These are phyloP conservation scores for Standfussiana lucernea DNA, from an alignment of 2,888 invertebrate genomes.

Conservation along the genomic window DNA sequence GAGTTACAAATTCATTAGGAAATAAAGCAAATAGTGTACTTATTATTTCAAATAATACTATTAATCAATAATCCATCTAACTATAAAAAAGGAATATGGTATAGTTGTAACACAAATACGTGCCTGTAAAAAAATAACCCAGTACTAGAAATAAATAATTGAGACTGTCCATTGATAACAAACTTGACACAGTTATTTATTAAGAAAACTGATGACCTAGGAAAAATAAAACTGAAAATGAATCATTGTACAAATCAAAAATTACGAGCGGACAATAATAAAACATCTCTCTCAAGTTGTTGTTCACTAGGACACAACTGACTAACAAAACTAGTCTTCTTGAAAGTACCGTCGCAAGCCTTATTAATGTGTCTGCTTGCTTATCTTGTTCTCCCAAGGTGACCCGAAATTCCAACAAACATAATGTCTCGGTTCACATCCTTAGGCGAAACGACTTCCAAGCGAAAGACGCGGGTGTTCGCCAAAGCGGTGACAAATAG, in stretches of 20 bases:
- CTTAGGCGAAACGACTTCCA: not conserved
- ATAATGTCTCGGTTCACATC: not conserved
- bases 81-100: not conserved
- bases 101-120: not conserved
- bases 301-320: not conserved
- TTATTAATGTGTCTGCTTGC: constrained; percentile 38
- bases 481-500: not conserved
- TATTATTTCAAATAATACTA: not conserved
- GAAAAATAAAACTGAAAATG: not conserved
- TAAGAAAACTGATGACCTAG: not conserved
- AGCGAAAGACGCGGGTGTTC: not conserved
- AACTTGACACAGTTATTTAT: not conserved
- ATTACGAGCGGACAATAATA: not conserved
- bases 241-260: not conserved
- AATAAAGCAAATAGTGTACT: not conserved
- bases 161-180: not conserved
- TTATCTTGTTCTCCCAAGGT: constrained; percentile 32
- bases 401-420: constrained; percentile 40
- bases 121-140: not conserved
- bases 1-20: not conserved
- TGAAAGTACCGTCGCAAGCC: constrained; percentile 10
- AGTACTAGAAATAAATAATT: not conserved
- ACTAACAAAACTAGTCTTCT: not conserved
- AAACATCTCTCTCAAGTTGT: not conserved
- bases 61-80: not conserved